These are phyloP conservation scores for Capitella teleta DNA, from an alignment of 1,140 invertebrate genomes.

Conservation along the genomic window DNA sequence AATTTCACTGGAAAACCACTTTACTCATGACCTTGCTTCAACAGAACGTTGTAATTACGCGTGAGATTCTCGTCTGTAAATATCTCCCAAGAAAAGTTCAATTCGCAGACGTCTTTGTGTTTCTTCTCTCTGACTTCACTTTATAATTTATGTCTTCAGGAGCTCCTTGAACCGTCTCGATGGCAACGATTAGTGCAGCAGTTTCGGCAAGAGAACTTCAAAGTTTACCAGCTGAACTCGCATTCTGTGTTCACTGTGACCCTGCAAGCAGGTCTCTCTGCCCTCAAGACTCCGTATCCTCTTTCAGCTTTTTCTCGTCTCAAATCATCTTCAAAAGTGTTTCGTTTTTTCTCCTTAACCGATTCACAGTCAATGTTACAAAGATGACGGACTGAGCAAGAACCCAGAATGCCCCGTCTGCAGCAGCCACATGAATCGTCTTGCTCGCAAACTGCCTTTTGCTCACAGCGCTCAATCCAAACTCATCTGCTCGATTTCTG, in stretches of 20 bases:
- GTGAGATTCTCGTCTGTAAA: too few relatives aligned
- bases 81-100: too few relatives aligned
- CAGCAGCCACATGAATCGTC: conserved; percentile 69
- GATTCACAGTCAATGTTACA: conserved; percentile 3
- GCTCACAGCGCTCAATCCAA: conserved; percentile 89
- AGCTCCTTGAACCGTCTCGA: conserved; percentile 53
- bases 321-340: not conserved
- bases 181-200: conserved; percentile 80
- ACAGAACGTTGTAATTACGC: too few relatives aligned
- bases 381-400: not conserved
- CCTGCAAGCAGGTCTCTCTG: conserved; percentile 81
- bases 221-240: conserved; percentile 80
- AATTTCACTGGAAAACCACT: too few relatives aligned
- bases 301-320: not conserved
- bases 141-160: conserved; percentile 29
- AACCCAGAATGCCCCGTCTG: conserved; percentile 78
- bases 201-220: conserved; percentile 86
- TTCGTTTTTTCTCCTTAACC: not conserved
- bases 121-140: not conserved
- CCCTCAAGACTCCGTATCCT: conserved; percentile 77
- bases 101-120: conserved; percentile 1
- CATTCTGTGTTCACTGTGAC: conserved; percentile 85
- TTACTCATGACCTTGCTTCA: too few relatives aligned
- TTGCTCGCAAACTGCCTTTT: conserved; percentile 78
- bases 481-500: conserved; percentile 82